phyloP scores from a whole-genome alignment of 2,888 invertebrate species.

The Panopea generosa region DNA sequence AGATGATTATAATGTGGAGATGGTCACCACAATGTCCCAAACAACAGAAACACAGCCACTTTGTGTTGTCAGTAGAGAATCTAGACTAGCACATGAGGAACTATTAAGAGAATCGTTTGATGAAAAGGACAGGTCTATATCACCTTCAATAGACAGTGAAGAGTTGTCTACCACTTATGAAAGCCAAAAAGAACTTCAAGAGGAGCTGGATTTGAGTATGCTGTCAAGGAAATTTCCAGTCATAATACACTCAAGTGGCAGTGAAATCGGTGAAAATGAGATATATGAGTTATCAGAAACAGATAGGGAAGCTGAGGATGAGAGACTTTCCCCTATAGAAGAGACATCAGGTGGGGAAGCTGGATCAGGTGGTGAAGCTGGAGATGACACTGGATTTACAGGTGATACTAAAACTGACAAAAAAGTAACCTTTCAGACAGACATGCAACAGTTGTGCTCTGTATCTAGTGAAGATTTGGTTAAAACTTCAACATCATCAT shows the following conservation, averaged over 20 bases:
- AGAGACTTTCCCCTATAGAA: conserved; percentile 79
- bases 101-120: conserved; percentile 77
- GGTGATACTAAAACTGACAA: conserved; percentile 71
- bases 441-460: conserved; percentile 73
- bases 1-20: conserved; percentile 39
- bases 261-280: conserved; percentile 76
- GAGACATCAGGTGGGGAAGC: conserved; percentile 73
- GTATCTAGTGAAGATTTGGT: conserved; percentile 78
- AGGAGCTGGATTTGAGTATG: conserved; percentile 56
- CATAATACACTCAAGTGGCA: conserved; percentile 73
- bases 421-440: conserved; percentile 78
- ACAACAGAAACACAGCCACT: conserved; percentile 53
- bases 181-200: conserved; percentile 71
- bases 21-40: conserved; percentile 53
- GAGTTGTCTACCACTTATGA: conserved; percentile 75
- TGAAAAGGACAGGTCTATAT: conserved; percentile 79
- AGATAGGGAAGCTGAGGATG: conserved; percentile 79
- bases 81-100: conserved; percentile 78
- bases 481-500: conserved; percentile 88
- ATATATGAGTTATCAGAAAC: conserved; percentile 80
- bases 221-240: conserved; percentile 70
- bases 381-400: no score
- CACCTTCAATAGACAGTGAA: conserved; percentile 81
- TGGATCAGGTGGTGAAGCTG: conserved; percentile 68
- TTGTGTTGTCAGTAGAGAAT: conserved; percentile 77